These are phyloP conservation scores for Gallinago jamesoni DNA, from an alignment of 2,113 vertebrate genomes.

Conservation along the genomic window DNA sequence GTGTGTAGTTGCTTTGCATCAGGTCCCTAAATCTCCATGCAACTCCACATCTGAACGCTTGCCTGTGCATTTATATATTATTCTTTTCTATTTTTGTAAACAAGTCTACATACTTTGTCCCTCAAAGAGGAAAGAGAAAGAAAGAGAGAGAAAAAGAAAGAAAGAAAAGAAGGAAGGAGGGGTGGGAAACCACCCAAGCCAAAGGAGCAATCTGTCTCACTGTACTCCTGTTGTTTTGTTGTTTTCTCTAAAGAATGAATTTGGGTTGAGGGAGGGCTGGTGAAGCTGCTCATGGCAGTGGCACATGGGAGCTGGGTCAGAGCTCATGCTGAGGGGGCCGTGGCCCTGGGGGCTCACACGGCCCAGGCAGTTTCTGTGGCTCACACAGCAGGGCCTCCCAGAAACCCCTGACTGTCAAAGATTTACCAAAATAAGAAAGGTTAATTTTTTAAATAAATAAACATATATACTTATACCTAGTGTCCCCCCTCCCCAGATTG, in stretches of 20 bases:
- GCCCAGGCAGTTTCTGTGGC: neutral
- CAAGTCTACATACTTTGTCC: neutral
- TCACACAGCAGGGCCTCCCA: neutral
- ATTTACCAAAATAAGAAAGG: neutral
- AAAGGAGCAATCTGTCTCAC: neutral
- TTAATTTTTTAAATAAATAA: neutral
- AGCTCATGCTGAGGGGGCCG: neutral
- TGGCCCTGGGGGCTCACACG: neutral
- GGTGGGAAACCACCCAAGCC: neutral
- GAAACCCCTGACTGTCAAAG: neutral
- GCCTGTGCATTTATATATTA: neutral
- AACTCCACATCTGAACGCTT: neutral
- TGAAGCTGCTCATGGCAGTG: rapidly evolving
- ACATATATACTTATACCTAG: neutral
- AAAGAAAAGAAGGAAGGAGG: too few relatives aligned
- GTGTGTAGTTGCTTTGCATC: neutral
- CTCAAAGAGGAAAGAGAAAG: neutral
- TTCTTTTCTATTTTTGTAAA: neutral
- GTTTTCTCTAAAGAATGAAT: neutral
- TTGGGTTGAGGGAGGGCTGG: neutral
- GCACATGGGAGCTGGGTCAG: neutral
- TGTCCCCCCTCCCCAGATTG: rapidly evolving
- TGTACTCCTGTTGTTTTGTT: neutral
- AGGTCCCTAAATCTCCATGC: neutral
- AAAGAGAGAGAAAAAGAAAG: too few relatives aligned